Evolutionary conservation across 2,797 vertebrate species (phyloP), one percentile per base, ranked within the genome.

Genomic region (Sitta carolinensis): DNA sequence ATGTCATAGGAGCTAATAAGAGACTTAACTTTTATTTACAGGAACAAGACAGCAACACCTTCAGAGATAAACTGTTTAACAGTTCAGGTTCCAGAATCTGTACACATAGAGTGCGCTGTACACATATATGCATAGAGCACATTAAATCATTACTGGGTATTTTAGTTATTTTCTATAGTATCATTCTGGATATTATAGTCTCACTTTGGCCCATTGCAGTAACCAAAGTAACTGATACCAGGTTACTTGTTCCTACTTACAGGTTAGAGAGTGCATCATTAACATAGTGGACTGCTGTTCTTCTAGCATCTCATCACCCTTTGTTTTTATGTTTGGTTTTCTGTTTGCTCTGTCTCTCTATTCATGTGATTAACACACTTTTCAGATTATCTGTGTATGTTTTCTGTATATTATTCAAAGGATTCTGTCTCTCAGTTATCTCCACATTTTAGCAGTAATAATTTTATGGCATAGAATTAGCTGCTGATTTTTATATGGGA

Each of bases 141-240:
- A 18, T 26, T 29, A 43, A 36, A 72, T 2, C 20, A 16, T 64
- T 48, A 8, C 1, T 8, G 48, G 15, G 25, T 40, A 52, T 75
- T 81, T 68, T 32, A 57, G 11, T 23, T 78, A 45, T 64, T 78
- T 83, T 68, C 16, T 30, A 16, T 9, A 30, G 5, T 59, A 40
- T 21, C 23, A 22, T 63, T 62, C 25, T 67, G 23, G 26, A 43
- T 61, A 15, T 59, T 62, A 9, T 50, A 43, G 5, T 78, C 20
- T 40, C 0, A 0, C 3, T 89, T 75, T 61, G 51, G 18, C 9
- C 14, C 3, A 17, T 5, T 61, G 4, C 3, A 42, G 22, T 42
- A 25, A 75, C 9, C 12, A 51, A 57, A 38, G 5, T 23, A 61
- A 57, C 8, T 23, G 11, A 5, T 25, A 13, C 4, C 8, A 50